Base-by-base conservation (phyloP, 1,140 invertebrate species). In the Neotoxoptera formosana region DNA sequence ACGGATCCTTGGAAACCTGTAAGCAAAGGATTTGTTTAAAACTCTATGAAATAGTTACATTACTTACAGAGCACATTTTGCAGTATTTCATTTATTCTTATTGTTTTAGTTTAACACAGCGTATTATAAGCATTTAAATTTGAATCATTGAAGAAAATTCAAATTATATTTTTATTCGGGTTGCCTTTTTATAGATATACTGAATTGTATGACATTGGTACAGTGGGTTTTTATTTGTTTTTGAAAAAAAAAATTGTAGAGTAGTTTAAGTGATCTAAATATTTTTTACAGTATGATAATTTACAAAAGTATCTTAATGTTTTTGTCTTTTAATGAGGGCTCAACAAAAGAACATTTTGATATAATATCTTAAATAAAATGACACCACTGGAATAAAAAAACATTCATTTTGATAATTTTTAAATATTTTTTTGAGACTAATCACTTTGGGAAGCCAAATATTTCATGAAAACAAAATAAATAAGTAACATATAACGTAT, bases 1-100 rank as follows among this genome's bases (percentile, higher is more conserved):
- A 95, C 97, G 47, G 98, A 97, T 93, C 97, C 97, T 14, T 99
- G 98, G 98, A 97, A 97, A 95, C 97, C 97, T 91, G 98, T 98
- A 96, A 96, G 96, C 95, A 93, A 41, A 41, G 0, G 56, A 34
- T 53, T 48, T 20, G 7, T 41, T 84, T 83, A 36, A 36, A 21
- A 8, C 7, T 36, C 8, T 51, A 36, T 51, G 36, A 81, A 53
- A 41, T 36, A 93, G 11, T 67, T 67, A n/a, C 1, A 67, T 67
- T 67, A 67, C 17, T 67, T 67, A 67, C 30, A 17, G 4, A 67
- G 1, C 17, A 67, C 2, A 67, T 67, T 67, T n/a, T 67, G n/a
- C 6, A n/a, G 60, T 67, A 67, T 67, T 67, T n/a, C n/a, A 30
- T 17, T 17, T 67, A 67, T 67, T 30, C 6, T 17, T 67, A 67